Base-by-base conservation (phyloP, 2,797 vertebrate genomes). In the Parauchenoglanis punctatus region DNA sequence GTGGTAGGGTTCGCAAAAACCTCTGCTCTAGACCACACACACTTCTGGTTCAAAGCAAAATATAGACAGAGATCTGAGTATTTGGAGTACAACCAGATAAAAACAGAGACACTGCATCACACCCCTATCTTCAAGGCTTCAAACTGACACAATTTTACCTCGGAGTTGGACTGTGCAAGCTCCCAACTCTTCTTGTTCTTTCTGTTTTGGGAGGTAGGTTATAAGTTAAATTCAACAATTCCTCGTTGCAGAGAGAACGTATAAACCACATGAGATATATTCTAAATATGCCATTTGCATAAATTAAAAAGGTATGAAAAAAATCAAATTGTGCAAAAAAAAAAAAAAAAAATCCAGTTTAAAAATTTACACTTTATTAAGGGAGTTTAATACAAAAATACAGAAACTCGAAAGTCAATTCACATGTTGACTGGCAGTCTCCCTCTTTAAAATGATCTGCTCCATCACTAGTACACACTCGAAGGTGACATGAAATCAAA, bases 351-450 rank as follows among this genome's bases (percentile, higher is more conserved):
- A 25, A 44, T 5, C 68, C 46, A 13, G 81, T 83, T 83, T 68
- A 83, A 83, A 83, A 83, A 83, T 83, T 18, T 83, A 83, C 81
- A 83, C 5, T 83, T 83, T 83, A 83, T 83, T 83, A 68, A 83
- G 81, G 81, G 81, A 54, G 81, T 83, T 83, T 54, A 68, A 83
- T 83, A 83, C 81, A 83, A 83, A 83, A 83, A 83, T 83, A 83
- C 81, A 83, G 81, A 83, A 82, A 83, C 81, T 54, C 20, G 81
- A 83, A 83, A 83, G 81, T 83, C 81, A 68, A 67, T 83, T 83
- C 15, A 31, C 13, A 54, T 68, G 61, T 83, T 83, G 81, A 68
- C 81, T 83, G 81, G 81, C 46, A 83, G 81, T 83, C 81, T 83
- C 63, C 81, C 65, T 83, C 81, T 83, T 67, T 54, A 31, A 83